Base-by-base conservation (phyloP, 2,797 vertebrate genomes). In the Acipenser oxyrinchus region DNA sequence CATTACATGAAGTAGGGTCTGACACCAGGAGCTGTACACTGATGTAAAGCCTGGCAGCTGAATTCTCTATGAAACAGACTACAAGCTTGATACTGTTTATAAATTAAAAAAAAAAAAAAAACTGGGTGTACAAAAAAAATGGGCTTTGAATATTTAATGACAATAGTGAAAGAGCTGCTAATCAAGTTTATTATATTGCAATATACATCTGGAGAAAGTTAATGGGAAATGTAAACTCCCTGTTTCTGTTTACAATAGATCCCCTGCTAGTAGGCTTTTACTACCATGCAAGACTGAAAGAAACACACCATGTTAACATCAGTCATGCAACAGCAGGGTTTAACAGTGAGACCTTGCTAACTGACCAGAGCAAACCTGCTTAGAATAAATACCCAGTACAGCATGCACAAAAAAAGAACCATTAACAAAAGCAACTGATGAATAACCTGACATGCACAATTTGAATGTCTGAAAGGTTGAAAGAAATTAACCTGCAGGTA, bases 281-380 rank as follows among this genome's bases (percentile, higher is more conserved):
- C 55, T 58, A 8, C 55, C 4, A 12, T 10, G 73, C 66, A 18
- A 60, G 65, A 74, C 70, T 59, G 75, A 80, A 76, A 55, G 64
- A 67, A 58, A 10, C 13, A 6, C 48, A 6, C 51, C 48, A 10
- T 49, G n/a, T 11, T 4, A 10, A 51, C 51, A 18, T 57, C 8
- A 13, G 12, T 50, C 61, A 48, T 57, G 48, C 18, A 15, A 12
- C 59, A 10, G 64, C 51, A 66, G 64, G 64, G 58, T 57, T 55
- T 66, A 62, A 48, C 11, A 51, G 15, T 8, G 49, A 50, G 69
- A 62, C 51, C 23, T 64, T 57, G 60, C 48, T 48, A 70, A 70
- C 66, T 66, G 60, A 70, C 51, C 64, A 62, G 64, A 63, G 58
- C 60, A 58, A 70, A 70, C 62, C 60, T 37, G 51, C 60, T 63